Evolutionary conservation across 2,888 invertebrate genomes (phyloP), one percentile per base, ranked within the genome.

Genomic region (Apotomis capreana): DNA sequence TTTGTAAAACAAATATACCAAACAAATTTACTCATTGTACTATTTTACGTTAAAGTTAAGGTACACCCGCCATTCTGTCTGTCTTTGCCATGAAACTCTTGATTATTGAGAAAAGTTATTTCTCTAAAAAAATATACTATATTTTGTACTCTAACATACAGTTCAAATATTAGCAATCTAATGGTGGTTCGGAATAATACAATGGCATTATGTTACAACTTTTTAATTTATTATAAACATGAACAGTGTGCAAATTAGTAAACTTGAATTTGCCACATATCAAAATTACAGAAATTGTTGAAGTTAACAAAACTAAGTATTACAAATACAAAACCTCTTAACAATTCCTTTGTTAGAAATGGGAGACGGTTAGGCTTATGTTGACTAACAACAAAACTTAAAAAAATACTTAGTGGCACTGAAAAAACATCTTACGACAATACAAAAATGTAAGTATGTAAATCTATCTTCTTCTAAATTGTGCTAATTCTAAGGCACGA

Each of bases 221-320:
- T 89, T 84, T 89, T 91, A 90, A 90, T 89, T 90, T 84, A 80
- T 87, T 87, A 87, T 91, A 91, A 92, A 91, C 90, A 88, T 90
- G 87, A 91, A 91, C 90, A 89, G 88, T 91, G 91, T 89, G 91
- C 89, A 91, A 90, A 91, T 90, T 86, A 89, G 85, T 85, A 84
- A 84, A 85, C 79, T 77, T 80, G 84, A 83, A 87, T 87, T 86
- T 85, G 87, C 85, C 77, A 77, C 74, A 75, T 76, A 75, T 74
- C 69, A 74, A 84, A 83, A 84, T 83, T 84, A 83, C 78, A 81
- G 79, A 78, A 79, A 76, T 76, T 75, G 78, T 76, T 79, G 80
- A 81, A 82, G 83, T 69, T 64, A 69, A 65, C 51, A 74, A 74
- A 75, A 69, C 80, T 82, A 78, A 80, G 79, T 79, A 81, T 80